phyloP scores from a whole-genome alignment of 2,888 invertebrate species.

The Lasius fuliginosus region DNA sequence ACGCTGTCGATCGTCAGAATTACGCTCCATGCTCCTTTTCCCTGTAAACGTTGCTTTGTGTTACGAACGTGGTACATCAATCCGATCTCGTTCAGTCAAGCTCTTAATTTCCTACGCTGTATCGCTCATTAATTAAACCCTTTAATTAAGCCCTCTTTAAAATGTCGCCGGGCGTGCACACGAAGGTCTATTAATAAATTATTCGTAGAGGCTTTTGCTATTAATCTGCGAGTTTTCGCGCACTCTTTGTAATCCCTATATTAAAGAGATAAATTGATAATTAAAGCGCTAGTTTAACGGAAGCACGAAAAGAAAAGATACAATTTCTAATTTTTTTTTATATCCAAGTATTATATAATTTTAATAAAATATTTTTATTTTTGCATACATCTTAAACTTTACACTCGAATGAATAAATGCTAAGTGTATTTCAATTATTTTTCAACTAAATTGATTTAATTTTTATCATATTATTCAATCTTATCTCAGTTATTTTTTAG shows the following conservation, averaged over 20 bases:
- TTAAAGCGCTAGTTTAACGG: conserved; percentile 1
- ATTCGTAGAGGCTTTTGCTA: conserved; percentile 17
- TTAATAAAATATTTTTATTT: background rate
- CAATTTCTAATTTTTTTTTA: background rate
- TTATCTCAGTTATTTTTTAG: background rate
- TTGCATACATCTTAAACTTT: background rate
- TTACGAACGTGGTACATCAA: conserved; percentile 9
- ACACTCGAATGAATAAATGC: background rate
- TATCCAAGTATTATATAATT: background rate
- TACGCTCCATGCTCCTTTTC: conserved; percentile 90
- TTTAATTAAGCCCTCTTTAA: conserved; percentile 45
- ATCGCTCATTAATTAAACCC: conserved; percentile 40
- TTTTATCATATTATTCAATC: background rate
- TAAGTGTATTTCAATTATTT: background rate
- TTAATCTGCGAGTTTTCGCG: conserved; percentile 41
- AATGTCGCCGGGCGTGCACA: conserved; percentile 16
- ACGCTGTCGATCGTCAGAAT: conserved; percentile 90
- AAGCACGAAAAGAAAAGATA: background rate
- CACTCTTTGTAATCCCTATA: conserved; percentile 18
- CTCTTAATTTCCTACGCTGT: conserved; percentile 30
- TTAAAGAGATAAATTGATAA: conserved; percentile 33
- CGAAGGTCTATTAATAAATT: conserved; percentile 40
- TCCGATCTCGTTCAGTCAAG: background rate
- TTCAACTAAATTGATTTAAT: background rate
- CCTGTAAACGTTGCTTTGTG: conserved; percentile 85